Evolutionary conservation across 2,888 invertebrate genomes (phyloP), one percentile per base, ranked within the genome.

Genomic region (Lithophane socia): DNA sequence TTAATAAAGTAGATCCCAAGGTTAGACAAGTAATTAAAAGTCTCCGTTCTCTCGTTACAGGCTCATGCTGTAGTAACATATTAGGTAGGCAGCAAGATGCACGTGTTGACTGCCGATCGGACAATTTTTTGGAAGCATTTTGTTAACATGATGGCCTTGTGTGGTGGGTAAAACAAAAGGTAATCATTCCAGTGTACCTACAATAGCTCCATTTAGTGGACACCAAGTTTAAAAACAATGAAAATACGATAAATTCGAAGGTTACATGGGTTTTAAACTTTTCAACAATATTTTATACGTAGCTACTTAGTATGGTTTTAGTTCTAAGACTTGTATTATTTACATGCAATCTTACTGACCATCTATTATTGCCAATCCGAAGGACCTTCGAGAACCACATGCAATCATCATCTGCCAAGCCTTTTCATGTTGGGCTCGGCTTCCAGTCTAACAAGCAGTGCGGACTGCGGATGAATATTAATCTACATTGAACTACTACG

Each of bases 21-120:
- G 37, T 67, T 67, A 60, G 29, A 65, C 13, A 77, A 54, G 77
- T 47, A 8, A 49, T 44, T 77, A 76, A 76, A 76, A 66, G 13
- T 61, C 29, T 21, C 1, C 2, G 29, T 44, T 58, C 16, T 42
- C 18, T 16, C 21, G 10, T 61, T 24, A n/a, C 37, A 7, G 9
- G n/a, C 9, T 42, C 0, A 52, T 67, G 37, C 5, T 29, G 16
- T 68, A 68, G 21, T n/a, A 16, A 65, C 52, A 42, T 65, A 64
- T 29, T 66, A 7, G 21, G 13, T n/a, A 42, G 42, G 21, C 21
- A 67, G 21, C 42, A 21, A 24, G n/a, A 3, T 37, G 13, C 7
- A 21, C 2, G 66, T n/a, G 16, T 37, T 21, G 37, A 67, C 4
- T 52, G 10, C 1, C 16, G 24, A 8, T 24, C 29, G 24, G 58